Evolutionary conservation across 1,140 invertebrate species (phyloP).

Genomic region (Bombus sibiricus): DNA sequence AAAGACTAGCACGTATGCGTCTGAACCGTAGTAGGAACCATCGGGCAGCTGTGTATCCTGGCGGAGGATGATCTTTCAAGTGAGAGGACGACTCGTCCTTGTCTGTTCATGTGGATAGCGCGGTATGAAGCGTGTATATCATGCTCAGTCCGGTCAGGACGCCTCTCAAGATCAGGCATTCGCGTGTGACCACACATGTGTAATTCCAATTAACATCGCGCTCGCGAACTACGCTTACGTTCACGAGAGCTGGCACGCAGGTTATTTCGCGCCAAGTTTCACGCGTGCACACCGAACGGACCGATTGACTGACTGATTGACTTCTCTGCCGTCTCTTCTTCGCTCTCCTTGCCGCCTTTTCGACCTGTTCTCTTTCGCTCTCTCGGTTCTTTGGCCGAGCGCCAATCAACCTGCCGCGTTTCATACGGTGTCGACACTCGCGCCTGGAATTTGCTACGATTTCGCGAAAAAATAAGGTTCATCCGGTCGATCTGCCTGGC

Average conservation of each 20-base stretch:
- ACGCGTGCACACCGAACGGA: slow-evolving; percentile 41
- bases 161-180: slow-evolving; percentile 65
- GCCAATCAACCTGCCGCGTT: slow-evolving; percentile 32
- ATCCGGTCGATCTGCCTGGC: slow-evolving; percentile 3
- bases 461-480: slow-evolving; percentile 18
- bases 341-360: slow-evolving; percentile 18
- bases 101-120: slow-evolving; percentile 48
- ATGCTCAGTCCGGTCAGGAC: slow-evolving; percentile 31
- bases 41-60: slow-evolving; percentile 29
- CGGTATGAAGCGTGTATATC: slow-evolving; percentile 53
- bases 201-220: slow-evolving; percentile 69
- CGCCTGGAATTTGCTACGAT: slow-evolving; percentile 46
- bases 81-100: slow-evolving; percentile 67
- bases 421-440: slow-evolving; percentile 46
- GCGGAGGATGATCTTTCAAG: slow-evolving; percentile 67
- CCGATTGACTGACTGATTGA: slow-evolving; percentile 58
- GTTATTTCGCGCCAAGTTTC: slow-evolving; percentile 59
- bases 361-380: neutral
- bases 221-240: slow-evolving; percentile 12
- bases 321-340: slow-evolving; percentile 40
- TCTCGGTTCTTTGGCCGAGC: neutral
- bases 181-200: slow-evolving; percentile 68
- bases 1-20: neutral
- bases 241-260: slow-evolving; percentile 47
- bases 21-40: slow-evolving; percentile 45